Percentiles rank a stretch among this genome's conserved stretches.
Conservation (phyloP, 2,113 vertebrate genomes). For the Malaclemys terrapin region DNA sequence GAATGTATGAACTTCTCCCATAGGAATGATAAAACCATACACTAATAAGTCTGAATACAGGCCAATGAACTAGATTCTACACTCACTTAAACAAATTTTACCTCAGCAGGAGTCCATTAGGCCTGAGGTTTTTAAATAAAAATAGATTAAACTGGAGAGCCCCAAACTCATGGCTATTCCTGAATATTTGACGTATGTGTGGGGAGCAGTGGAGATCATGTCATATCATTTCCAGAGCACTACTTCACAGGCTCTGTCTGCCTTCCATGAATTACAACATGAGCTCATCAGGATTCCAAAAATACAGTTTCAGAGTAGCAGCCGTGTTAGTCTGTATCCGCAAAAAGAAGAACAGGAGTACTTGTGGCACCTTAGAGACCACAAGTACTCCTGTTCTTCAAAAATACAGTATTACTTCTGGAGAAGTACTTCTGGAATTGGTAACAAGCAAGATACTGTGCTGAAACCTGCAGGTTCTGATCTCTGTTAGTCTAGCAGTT, state of each 20-base stretch:
- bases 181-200: not conserved
- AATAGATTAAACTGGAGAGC: not conserved
- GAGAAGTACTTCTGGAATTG: not conserved
- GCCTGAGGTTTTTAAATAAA: not conserved
- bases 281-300: rapidly evolving
- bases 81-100: not conserved
- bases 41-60: not conserved
- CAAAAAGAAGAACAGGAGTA: too few relatives aligned
- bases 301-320: rapidly evolving
- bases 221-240: rapidly evolving
- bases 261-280: rapidly evolving
- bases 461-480: not conserved
- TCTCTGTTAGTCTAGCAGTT: rapidly evolving
- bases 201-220: not conserved
- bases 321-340: too few relatives aligned
- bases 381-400: too few relatives aligned
- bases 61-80: not conserved
- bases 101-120: not conserved
- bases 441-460: rapidly evolving
- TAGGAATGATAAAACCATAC: not conserved
- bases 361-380: too few relatives aligned
- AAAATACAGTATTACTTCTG: rapidly evolving
- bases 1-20: rapidly evolving
- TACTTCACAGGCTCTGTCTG: not conserved
- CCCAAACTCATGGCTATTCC: not conserved